Evolutionary conservation across 2,888 invertebrate species (phyloP).

Genomic region (Anticlea derivata): DNA sequence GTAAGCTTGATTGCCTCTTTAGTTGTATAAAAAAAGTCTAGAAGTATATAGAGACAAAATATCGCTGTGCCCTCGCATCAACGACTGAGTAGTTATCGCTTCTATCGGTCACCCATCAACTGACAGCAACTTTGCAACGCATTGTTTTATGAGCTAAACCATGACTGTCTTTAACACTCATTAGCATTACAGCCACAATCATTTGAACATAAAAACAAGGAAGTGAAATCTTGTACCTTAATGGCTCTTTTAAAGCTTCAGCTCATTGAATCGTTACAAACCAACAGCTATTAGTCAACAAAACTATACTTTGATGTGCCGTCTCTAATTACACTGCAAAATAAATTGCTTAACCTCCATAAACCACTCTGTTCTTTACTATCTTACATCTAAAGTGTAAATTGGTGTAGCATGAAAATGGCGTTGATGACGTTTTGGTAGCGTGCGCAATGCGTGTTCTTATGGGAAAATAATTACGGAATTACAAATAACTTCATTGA

Average conservation of each 20-base stretch:
- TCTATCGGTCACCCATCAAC: no score
- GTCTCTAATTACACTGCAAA: conserved; percentile 31
- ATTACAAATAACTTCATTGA: conserved; percentile 34
- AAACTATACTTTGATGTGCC: conserved; percentile 34
- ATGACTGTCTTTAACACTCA: no score
- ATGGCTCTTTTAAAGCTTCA: conserved; percentile 1
- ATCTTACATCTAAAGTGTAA: not conserved
- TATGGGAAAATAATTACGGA: conserved; percentile 35
- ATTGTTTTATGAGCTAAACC: no score
- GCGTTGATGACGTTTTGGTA: conserved; percentile 8
- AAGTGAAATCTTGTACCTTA: conserved; percentile 1
- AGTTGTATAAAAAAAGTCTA: no score
- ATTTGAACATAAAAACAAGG: not conserved
- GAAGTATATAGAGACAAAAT: no score
- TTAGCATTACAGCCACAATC: no score
- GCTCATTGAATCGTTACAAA: conserved; percentile 19
- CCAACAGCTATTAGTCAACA: conserved; percentile 28
- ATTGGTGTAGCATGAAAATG: conserved; percentile 1
- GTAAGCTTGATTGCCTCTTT: no score
- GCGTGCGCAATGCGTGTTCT: conserved; percentile 12
- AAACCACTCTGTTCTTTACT: conserved; percentile 6
- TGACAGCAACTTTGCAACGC: no score
- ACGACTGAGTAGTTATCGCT: no score
- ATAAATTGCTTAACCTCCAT: conserved; percentile 13
- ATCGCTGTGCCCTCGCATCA: no score